Percentiles rank a stretch among this genome's conserved stretches.
These are phyloP conservation scores for Notiomystis cincta DNA, from an alignment of 2,113 vertebrate species.

Conservation along the genomic window DNA sequence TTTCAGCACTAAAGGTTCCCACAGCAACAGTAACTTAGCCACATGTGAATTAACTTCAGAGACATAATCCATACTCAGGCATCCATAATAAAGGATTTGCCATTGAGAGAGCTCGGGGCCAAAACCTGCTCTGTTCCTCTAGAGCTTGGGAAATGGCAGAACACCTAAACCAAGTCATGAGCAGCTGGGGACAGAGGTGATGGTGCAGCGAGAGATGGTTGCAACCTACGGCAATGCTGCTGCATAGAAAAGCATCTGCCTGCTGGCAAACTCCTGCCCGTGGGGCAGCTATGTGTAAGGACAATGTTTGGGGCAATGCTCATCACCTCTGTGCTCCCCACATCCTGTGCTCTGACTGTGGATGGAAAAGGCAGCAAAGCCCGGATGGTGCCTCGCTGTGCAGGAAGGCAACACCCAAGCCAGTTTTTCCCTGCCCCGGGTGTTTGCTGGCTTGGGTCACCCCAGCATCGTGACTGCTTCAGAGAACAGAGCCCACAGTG, in stretches of 20 bases:
- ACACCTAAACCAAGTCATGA: background rate
- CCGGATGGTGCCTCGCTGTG: background rate
- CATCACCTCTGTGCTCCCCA: background rate
- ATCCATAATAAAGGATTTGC: background rate
- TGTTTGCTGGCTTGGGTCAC: background rate
- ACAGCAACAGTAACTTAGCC: constrained; percentile 66
- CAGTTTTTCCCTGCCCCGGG: background rate
- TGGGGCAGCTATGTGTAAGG: background rate
- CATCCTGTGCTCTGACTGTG: background rate
- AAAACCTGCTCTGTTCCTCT: background rate
- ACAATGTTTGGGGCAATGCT: background rate
- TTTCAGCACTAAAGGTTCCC: constrained; percentile 55
- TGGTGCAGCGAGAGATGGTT: background rate
- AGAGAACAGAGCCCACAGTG: constrained; percentile 52
- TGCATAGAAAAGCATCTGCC: background rate
- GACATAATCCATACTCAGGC: background rate
- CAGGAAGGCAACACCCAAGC: constrained; percentile 44
- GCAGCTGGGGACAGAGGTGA: background rate
- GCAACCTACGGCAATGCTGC: background rate
- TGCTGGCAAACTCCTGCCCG: background rate
- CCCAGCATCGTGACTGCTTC: background rate
- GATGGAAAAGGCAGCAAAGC: background rate
- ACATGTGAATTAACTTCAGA: constrained; percentile 56
- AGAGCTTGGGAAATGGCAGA: background rate
- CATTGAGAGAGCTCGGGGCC: background rate